These are phyloP conservation scores for Arion vulgaris DNA, from an alignment of 1,140 invertebrate genomes.

Conservation along the genomic window DNA sequence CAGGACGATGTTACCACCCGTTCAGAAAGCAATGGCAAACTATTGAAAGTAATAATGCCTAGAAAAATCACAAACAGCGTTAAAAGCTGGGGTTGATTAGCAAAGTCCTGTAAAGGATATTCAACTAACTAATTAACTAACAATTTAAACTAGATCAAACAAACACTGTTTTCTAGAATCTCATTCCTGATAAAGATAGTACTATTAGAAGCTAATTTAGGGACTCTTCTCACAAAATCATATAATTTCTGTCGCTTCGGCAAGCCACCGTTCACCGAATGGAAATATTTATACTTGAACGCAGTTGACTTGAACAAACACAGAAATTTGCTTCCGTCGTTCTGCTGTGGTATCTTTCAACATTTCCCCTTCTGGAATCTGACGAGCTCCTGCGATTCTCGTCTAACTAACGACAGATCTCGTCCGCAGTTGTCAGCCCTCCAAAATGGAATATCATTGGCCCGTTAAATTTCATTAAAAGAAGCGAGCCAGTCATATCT, in stretches of 20 bases:
- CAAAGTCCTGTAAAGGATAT: too few relatives aligned
- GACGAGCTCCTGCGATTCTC: neutral
- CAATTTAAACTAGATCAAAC: too few relatives aligned
- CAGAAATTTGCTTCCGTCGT: neutral
- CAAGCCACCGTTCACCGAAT: neutral
- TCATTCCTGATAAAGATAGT: neutral
- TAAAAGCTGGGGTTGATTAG: too few relatives aligned
- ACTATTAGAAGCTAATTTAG: too few relatives aligned
- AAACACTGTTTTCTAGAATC: too few relatives aligned
- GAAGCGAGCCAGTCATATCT: neutral
- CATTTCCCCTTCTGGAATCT: constrained; percentile 12
- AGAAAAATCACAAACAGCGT: too few relatives aligned
- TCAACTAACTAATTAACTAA: too few relatives aligned
- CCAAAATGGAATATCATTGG: constrained; percentile 18
- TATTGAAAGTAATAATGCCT: too few relatives aligned
- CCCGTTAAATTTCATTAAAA: neutral
- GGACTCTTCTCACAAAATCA: neutral
- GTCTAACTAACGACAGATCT: neutral
- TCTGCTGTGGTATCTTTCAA: neutral
- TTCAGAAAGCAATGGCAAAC: too few relatives aligned
- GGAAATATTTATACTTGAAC: constrained; percentile 12
- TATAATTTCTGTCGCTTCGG: neutral
- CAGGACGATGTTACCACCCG: too few relatives aligned
- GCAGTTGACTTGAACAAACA: neutral
- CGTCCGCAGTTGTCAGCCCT: neutral